phyloP scores from a whole-genome alignment of 1,140 invertebrate species.

The Dryas iulia region DNA sequence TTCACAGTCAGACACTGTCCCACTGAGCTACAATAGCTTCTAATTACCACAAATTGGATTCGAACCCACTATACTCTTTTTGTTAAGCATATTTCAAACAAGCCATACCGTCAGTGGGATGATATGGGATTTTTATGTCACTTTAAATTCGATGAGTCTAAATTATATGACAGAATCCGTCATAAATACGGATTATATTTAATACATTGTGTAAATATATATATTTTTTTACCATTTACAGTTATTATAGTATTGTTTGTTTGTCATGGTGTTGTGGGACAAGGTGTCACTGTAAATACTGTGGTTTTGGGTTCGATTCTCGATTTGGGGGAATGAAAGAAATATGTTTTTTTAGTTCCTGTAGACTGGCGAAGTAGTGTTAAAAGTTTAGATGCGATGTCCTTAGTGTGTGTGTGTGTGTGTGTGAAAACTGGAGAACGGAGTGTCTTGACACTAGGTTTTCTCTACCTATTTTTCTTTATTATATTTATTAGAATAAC shows the following conservation, averaged over 20 bases:
- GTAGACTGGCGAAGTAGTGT: too few species aligned
- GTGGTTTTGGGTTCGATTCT: neutral
- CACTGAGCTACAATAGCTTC: too few species aligned
- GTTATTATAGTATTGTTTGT: neutral
- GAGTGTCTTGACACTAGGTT: too few species aligned
- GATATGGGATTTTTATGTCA: slow-evolving; percentile 8
- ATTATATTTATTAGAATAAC: too few species aligned
- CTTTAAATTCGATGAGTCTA: slow-evolving; percentile 11
- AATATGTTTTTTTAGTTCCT: neutral
- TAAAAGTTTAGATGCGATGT: too few species aligned
- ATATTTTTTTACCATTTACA: neutral
- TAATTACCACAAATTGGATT: neutral
- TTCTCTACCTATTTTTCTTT: too few species aligned
- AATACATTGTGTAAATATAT: slow-evolving; percentile 15
- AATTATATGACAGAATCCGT: slow-evolving; percentile 25
- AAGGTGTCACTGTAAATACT: too few species aligned
- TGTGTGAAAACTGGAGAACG: too few species aligned
- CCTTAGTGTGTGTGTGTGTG: too few species aligned
- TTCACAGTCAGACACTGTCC: too few species aligned
- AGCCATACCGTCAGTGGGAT: neutral
- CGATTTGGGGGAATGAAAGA: neutral
- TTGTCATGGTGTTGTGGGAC: neutral
- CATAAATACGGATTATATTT: slow-evolving; percentile 27
- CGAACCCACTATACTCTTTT: neutral
- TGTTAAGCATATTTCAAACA: too few species aligned